Evolutionary conservation across 2,888 invertebrate genomes (phyloP).

Genomic region (Disparrhopalites patrizii): DNA sequence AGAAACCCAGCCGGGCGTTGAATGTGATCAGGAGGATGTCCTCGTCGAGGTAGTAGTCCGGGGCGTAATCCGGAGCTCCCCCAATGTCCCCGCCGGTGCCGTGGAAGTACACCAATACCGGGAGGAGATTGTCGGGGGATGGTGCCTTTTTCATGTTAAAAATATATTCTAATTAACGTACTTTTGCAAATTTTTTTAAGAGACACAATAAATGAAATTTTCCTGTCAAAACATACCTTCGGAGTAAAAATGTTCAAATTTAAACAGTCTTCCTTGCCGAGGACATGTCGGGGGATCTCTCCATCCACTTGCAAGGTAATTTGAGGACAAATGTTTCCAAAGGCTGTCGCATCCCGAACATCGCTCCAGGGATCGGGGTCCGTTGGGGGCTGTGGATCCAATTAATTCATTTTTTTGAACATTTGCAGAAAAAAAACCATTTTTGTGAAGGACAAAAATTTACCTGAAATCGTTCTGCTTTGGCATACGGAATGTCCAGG

Average conservation of each 20-base stretch:
- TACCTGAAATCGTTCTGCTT: constrained; percentile 35
- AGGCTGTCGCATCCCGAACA: constrained; percentile 30
- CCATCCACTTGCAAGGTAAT: background rate
- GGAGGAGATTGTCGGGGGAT: constrained; percentile 33
- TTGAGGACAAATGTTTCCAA: constrained; percentile 31
- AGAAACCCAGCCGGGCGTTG: constrained; percentile 22
- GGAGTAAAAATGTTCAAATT: constrained; percentile 37
- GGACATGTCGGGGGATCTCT: background rate
- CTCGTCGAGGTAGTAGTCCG: constrained; percentile 39
- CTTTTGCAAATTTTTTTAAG: background rate
- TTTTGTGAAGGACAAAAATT: too few relatives aligned
- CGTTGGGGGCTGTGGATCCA: constrained; percentile 29
- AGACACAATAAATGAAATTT: background rate
- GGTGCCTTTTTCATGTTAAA: background rate
- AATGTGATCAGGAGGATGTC: constrained; percentile 31
- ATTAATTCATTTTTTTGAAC: too few relatives aligned
- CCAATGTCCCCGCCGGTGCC: constrained; percentile 25
- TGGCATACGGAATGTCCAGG: constrained; percentile 11
- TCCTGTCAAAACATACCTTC: constrained; percentile 10
- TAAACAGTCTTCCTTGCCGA: constrained; percentile 40
- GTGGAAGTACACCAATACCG: constrained; percentile 39
- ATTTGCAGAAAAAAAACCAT: too few relatives aligned
- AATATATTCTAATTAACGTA: background rate
- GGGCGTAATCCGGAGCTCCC: constrained; percentile 5
- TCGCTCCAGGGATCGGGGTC: constrained; percentile 36